Conservation (phyloP, 2,797 vertebrate genomes). For the Epinephelus coioides region DNA sequence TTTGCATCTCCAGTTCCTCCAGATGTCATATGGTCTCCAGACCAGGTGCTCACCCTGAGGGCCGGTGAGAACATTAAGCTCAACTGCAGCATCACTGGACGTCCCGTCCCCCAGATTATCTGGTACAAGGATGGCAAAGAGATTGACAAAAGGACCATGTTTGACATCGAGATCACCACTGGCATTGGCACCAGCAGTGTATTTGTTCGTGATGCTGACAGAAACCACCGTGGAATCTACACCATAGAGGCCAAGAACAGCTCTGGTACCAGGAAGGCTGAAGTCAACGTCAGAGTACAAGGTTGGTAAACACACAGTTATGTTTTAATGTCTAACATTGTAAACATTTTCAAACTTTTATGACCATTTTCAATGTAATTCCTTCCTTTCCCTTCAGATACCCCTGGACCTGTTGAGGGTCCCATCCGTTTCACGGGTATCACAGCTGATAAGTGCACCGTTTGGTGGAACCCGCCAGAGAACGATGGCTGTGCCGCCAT, state of each 20-base stretch:
- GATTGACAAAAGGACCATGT: conserved; percentile 92
- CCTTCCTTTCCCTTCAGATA: conserved; percentile 83
- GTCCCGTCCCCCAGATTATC: conserved; percentile 93
- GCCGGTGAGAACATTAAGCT: conserved; percentile 94
- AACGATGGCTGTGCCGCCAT: conserved; percentile 96
- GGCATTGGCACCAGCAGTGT: conserved; percentile 92
- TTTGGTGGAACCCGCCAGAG: conserved; percentile 98
- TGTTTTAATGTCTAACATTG: background rate
- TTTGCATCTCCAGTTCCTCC: conserved; percentile 89
- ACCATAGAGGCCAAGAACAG: conserved; percentile 96
- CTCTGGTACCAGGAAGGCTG: conserved; percentile 91
- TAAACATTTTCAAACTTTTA: background rate
- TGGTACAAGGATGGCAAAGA: conserved; percentile 97
- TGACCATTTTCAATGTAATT: background rate
- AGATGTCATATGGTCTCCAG: conserved; percentile 92
- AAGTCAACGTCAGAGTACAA: conserved; percentile 96
- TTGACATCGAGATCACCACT: conserved; percentile 90
- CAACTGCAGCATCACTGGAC: conserved; percentile 91
- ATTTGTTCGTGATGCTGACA: conserved; percentile 93
- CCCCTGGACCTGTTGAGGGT: conserved; percentile 95
- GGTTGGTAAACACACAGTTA: conserved; percentile 81
- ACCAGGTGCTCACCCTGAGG: conserved; percentile 91
- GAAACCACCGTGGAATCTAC: conserved; percentile 95
- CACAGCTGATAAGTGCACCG: conserved; percentile 94
- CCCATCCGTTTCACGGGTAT: conserved; percentile 97